Base-by-base conservation (phyloP, 2,797 vertebrate genomes). In the Rhodeus uyekii region DNA sequence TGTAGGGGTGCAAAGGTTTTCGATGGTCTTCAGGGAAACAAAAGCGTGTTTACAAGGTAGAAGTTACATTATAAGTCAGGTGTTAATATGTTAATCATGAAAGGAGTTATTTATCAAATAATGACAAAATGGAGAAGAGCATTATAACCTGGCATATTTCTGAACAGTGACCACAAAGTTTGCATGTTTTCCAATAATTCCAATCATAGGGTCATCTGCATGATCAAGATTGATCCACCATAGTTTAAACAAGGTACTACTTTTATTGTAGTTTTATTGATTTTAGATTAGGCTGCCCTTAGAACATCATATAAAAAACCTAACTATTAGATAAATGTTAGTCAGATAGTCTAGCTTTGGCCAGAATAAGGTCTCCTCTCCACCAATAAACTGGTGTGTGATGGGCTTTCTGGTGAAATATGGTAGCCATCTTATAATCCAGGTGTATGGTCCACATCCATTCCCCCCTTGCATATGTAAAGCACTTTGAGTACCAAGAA, bases 341-440 rank as follows among this genome's bases (percentile, higher is more conserved):
- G n/a, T 55, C 50, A 55, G n/a, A 74, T 18, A 36, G 22, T 32
- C 18, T 61, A 55, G 34, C 72, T 75, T 61, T 76, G n/a, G 53
- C 46, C 32, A 53, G 69, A 7, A 73, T n/a, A 53, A n/a, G 44
- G n/a, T n/a, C n/a, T n/a, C n/a, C n/a, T n/a, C n/a, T n/a, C n/a
- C n/a, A n/a, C n/a, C n/a, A n/a, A n/a, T n/a, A n/a, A n/a, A n/a
- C n/a, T n/a, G n/a, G n/a, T n/a, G n/a, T n/a, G n/a, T n/a, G n/a
- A n/a, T n/a, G n/a, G n/a, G n/a, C n/a, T n/a, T n/a, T n/a, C n/a
- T n/a, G n/a, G n/a, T n/a, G n/a, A n/a, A n/a, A n/a, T n/a, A n/a
- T n/a, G n/a, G n/a, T n/a, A n/a, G n/a, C n/a, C n/a, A n/a, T n/a
- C n/a, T n/a, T n/a, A n/a, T n/a, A n/a, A n/a, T n/a, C n/a, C n/a